Conservation (phyloP, 2,888 invertebrate species). For the Oscheius onirici region DNA sequence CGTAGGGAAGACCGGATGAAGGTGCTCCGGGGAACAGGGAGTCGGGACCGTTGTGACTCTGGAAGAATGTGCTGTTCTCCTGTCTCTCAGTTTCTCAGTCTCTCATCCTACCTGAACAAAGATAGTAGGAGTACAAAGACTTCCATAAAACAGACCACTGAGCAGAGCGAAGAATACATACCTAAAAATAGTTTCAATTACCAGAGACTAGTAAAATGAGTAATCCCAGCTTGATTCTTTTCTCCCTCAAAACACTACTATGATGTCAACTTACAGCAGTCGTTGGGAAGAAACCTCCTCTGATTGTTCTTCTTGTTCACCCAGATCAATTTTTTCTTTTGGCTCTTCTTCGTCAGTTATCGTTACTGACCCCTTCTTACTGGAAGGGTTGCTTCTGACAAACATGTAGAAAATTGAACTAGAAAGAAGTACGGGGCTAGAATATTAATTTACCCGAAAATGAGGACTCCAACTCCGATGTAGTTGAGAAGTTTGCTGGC, state of each 20-base stretch:
- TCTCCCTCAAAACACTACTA: not conserved
- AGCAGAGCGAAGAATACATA: constrained; percentile 71
- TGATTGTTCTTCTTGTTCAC: constrained; percentile 25
- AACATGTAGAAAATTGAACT: constrained; percentile 52
- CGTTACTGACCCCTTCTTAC: not conserved
- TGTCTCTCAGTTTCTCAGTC: too few relatives aligned
- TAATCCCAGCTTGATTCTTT: too few relatives aligned
- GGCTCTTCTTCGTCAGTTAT: not conserved
- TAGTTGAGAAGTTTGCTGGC: constrained; percentile 49
- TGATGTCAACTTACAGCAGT: not conserved
- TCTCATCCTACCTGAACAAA: constrained; percentile 68
- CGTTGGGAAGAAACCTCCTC: not conserved
- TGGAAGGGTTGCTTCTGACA: constrained; percentile 48
- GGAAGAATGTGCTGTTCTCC: constrained; percentile 9
- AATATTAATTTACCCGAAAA: constrained; percentile 45
- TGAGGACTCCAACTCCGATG: constrained; percentile 46
- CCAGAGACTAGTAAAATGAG: not conserved
- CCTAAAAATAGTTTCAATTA: constrained; percentile 60
- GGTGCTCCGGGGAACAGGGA: constrained; percentile 41
- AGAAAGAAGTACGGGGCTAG: not conserved
- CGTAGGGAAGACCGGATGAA: constrained; percentile 68
- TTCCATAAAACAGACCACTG: constrained; percentile 73
- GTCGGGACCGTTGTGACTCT: constrained; percentile 66
- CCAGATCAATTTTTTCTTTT: constrained; percentile 1
- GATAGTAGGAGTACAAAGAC: constrained; percentile 73